These are phyloP conservation scores for Mycteria americana DNA, from an alignment of 2,797 vertebrate genomes.

Conservation along the genomic window DNA sequence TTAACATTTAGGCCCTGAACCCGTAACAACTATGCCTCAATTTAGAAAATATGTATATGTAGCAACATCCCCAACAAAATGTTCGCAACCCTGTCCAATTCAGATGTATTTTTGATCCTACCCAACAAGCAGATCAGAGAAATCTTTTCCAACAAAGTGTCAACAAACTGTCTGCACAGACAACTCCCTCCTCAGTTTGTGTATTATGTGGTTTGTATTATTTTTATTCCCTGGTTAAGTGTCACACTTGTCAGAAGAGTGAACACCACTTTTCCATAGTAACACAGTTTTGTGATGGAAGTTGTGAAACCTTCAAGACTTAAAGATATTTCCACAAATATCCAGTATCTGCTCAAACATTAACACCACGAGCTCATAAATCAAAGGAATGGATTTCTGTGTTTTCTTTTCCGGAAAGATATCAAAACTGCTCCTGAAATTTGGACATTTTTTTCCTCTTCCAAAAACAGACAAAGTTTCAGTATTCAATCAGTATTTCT, in stretches of 20 bases:
- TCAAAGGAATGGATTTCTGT: neutral
- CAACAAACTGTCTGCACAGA: slow-evolving; percentile 51
- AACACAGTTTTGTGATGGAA: slow-evolving; percentile 21
- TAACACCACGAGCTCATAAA: neutral
- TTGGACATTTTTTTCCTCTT: neutral
- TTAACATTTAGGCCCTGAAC: neutral
- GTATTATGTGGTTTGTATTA: slow-evolving; percentile 27
- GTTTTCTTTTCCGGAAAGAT: neutral
- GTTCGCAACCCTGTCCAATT: neutral
- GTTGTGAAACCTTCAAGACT: slow-evolving; percentile 52
- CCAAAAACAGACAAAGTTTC: neutral
- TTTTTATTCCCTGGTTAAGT: slow-evolving; percentile 44
- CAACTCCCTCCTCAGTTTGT: slow-evolving; percentile 10
- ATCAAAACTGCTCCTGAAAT: neutral
- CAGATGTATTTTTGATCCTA: neutral
- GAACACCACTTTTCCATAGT: slow-evolving; percentile 41
- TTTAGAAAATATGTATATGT: neutral
- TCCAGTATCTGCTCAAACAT: slow-evolving; percentile 19
- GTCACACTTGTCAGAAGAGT: slow-evolving; percentile 50
- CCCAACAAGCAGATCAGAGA: slow-evolving; percentile 24
- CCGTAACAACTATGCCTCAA: neutral
- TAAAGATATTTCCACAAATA: slow-evolving; percentile 33
- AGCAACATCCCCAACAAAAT: neutral
- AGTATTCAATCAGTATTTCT: neutral
- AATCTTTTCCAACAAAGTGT: slow-evolving; percentile 58